Percentiles rank a stretch among this genome's conserved stretches.
Evolutionary conservation across 2,113 vertebrate genomes (phyloP).

Genomic region (Sylvilagus bachmani): DNA sequence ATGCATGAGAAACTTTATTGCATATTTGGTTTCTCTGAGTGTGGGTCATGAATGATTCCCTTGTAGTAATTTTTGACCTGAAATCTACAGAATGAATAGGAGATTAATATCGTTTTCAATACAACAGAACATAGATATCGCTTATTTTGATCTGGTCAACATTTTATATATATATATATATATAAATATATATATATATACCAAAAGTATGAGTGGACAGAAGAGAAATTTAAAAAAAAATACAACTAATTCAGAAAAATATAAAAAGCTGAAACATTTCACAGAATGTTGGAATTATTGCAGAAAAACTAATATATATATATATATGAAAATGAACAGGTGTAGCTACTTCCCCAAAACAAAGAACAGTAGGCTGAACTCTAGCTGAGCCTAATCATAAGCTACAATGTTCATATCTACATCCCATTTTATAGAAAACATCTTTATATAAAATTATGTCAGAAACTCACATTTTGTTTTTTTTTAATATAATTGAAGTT

Average conservation of each 20-base stretch:
- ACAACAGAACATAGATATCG: not conserved
- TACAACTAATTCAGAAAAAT: not conserved
- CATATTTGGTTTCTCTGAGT: not conserved
- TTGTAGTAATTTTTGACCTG: not conserved
- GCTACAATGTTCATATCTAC: not conserved
- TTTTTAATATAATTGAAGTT: not conserved
- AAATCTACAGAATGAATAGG: not conserved
- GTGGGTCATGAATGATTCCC: not conserved
- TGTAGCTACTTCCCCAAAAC: not conserved
- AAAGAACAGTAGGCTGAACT: not conserved
- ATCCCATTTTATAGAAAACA: not conserved
- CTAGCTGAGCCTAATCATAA: not conserved
- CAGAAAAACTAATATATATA: not conserved
- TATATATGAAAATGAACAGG: not conserved
- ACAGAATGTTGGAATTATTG: not conserved
- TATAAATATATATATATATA: not conserved
- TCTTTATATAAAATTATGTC: not conserved
- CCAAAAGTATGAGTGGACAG: not conserved
- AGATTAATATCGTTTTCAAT: not conserved
- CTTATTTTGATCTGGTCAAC: not conserved
- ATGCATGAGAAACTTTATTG: not conserved
- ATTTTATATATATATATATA: not conserved
- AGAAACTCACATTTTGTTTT: not conserved
- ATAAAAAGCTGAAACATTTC: not conserved
- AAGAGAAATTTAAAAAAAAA: not conserved